A percentile compares a stretch with the other conserved stretches of the same genome.
Conservation (phyloP, 2,797 vertebrate species). For the Helostoma temminkii region DNA sequence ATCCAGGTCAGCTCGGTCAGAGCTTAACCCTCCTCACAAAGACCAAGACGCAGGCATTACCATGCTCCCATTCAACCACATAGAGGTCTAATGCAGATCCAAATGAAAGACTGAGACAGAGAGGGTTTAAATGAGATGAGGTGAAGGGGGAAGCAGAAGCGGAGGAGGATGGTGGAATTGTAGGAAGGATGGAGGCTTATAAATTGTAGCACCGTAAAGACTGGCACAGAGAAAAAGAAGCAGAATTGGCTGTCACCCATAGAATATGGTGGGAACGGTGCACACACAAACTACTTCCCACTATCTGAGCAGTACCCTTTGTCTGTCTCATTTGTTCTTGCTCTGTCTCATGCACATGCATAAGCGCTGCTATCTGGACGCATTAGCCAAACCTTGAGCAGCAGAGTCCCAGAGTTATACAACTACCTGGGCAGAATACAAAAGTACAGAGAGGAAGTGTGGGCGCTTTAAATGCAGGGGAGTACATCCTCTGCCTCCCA, state of each 20-base stretch:
- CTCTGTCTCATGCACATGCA: constrained; percentile 8
- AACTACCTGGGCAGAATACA: constrained; percentile 60
- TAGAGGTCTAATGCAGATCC: constrained; percentile 40
- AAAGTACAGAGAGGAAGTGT: constrained; percentile 27
- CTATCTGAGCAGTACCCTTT: constrained; percentile 30
- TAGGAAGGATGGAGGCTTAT: constrained; percentile 39
- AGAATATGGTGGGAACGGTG: constrained; percentile 43
- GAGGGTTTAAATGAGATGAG: constrained; percentile 43
- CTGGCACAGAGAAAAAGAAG: constrained; percentile 31
- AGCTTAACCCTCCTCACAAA: constrained; percentile 54
- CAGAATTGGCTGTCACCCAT: constrained; percentile 31
- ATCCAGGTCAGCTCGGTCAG: constrained; percentile 63
- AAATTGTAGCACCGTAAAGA: constrained; percentile 38
- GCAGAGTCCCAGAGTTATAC: constrained; percentile 26
- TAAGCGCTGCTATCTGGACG: constrained; percentile 27
- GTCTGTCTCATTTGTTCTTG: constrained; percentile 12
- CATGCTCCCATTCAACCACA: constrained; percentile 45
- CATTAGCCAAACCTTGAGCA: constrained; percentile 39
- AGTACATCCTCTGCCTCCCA: constrained; percentile 22
- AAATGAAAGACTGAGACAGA: constrained; percentile 49
- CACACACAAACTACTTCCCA: constrained; percentile 24
- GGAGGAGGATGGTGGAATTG: constrained; percentile 29
- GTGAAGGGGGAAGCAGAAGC: too few relatives aligned
- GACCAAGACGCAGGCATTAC: constrained; percentile 52
- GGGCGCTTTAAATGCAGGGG: constrained; percentile 52